These are phyloP conservation scores for Tachystola acroxantha DNA, from an alignment of 2,888 invertebrate species.

Conservation along the genomic window DNA sequence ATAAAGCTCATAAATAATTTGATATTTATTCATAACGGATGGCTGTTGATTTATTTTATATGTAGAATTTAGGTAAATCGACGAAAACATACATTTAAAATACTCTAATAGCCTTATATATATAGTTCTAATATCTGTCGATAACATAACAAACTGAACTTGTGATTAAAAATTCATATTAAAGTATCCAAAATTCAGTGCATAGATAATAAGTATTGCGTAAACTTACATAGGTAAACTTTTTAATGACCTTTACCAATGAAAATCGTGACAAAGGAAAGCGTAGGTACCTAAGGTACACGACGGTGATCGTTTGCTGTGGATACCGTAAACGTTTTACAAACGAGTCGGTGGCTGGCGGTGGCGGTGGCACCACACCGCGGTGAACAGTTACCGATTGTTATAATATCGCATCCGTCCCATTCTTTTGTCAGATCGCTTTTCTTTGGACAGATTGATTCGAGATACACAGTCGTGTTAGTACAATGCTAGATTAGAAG, in stretches of 20 bases:
- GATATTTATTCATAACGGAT: slow-evolving; percentile 29
- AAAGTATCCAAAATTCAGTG: too few species aligned
- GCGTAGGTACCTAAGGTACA: slow-evolving; percentile 21
- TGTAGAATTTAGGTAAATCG: slow-evolving; percentile 9
- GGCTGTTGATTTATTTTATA: slow-evolving; percentile 7
- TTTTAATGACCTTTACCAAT: neutral
- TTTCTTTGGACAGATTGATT: slow-evolving; percentile 64
- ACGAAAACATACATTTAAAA: too few species aligned
- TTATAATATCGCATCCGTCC: slow-evolving; percentile 55
- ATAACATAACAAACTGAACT: too few species aligned
- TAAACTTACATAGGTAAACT: neutral
- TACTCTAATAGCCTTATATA: too few species aligned
- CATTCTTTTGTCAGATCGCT: slow-evolving; percentile 60
- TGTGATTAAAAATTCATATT: too few species aligned
- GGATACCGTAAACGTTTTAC: slow-evolving; percentile 44
- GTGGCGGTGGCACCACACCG: slow-evolving; percentile 35
- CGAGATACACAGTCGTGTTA: slow-evolving; percentile 50
- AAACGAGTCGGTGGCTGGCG: slow-evolving; percentile 14
- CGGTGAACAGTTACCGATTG: slow-evolving; percentile 63
- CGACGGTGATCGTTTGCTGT: slow-evolving; percentile 31
- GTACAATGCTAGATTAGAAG: slow-evolving; percentile 62
- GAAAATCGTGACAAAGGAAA: neutral
- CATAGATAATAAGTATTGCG: too few species aligned
- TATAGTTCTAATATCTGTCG: too few species aligned
- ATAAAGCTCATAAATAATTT: slow-evolving; percentile 29